Evolutionary conservation across 1,140 invertebrate species (phyloP), one percentile per base, ranked within the genome.

Genomic region (Macrobrachium rosenbergii): DNA sequence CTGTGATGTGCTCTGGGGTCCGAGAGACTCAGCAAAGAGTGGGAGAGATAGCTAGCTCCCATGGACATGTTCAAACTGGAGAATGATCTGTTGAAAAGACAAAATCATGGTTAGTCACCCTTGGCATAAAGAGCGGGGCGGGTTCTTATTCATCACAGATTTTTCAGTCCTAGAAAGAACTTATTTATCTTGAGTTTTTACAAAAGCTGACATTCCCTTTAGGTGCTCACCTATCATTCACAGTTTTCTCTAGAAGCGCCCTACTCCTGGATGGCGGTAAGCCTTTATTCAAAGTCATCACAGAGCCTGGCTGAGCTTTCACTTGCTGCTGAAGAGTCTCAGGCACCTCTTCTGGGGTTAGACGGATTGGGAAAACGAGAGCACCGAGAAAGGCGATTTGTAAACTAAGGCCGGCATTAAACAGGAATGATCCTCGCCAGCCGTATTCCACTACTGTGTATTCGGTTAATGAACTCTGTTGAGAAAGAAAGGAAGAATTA

Each of bases 341-440:
- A 5, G 17, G 17, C 17, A 11, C 16, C 23, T 37, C 67, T 37
- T 73, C 37, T n/a, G 28, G 5, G 37, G 59, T 11, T 11, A 23
- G 59, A 14, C 82, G 67, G 8, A 89, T 63, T 19, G 91, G 91
- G 73, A 90, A 91, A 2, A 91, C 73, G 5, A 91, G 73, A 21
- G 90, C 81, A 21, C 90, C 91, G 62, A 90, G 82, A 14, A 90
- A 87, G 28, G 83, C 88, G 62, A 91, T 64, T 14, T 91, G 87
- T 7, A 94, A 90, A 11, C 92, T 91, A 7, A 93, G 86, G 62
- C 91, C 94, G 19, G 93, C 93, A 69, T 93, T 91, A 64, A 94
- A 92, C 6, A 94, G 88, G 73, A 93, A 91, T 5, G 93, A 91
- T 11, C 90, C 90, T 14, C 92, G 85, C 94, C 94, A 94, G 64